A percentile compares a stretch with the other conserved stretches of the same genome.
phyloP scores from a whole-genome alignment of 2,113 vertebrate genomes.

The Eulacestoma nigropectus region DNA sequence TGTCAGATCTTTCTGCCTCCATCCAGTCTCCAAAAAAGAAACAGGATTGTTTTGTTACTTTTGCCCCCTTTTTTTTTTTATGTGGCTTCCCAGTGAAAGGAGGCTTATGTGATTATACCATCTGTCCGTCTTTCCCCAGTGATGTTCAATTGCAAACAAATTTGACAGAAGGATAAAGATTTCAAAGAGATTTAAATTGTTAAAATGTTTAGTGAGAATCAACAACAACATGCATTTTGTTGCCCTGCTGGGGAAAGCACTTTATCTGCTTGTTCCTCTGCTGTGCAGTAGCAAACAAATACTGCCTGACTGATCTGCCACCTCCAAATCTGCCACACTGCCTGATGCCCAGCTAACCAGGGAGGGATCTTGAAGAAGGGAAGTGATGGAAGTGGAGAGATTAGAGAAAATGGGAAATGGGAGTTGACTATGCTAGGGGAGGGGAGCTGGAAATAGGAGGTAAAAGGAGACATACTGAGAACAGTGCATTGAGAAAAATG shows the following conservation, averaged over 20 bases:
- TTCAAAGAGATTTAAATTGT: conserved; percentile 3
- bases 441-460: not conserved
- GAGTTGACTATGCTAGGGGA: not conserved
- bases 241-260: not conserved
- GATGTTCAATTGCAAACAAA: not conserved
- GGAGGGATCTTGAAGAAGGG: not conserved
- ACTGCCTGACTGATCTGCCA: not conserved
- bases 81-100: not conserved
- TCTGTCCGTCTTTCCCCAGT: not conserved
- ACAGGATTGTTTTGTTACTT: not conserved
- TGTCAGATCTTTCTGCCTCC: not conserved
- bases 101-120: conserved; percentile 9
- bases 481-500: not conserved
- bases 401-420: not conserved
- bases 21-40: not conserved
- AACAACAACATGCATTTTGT: not conserved
- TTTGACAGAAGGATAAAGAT: not conserved
- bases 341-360: not conserved
- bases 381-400: not conserved
- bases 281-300: not conserved
- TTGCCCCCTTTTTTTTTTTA: not conserved
- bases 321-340: not conserved
- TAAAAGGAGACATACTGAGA: not conserved
- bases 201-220: not conserved
- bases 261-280: not conserved